These are phyloP conservation scores for Conus betulinus DNA, from an alignment of 1,140 invertebrate species.

Conservation along the genomic window DNA sequence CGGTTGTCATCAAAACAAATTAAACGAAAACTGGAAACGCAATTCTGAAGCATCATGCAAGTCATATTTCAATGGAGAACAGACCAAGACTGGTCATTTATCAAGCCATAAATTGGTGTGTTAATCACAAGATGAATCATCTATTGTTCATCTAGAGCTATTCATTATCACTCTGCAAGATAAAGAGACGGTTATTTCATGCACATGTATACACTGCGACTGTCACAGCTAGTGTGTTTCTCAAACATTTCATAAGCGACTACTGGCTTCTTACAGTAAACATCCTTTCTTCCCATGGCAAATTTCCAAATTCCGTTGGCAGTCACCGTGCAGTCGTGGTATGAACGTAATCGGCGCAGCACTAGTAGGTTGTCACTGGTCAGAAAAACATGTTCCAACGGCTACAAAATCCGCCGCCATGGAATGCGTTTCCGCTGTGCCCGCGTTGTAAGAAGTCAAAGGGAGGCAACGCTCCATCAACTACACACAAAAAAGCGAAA, in stretches of 20 bases:
- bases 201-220: no score
- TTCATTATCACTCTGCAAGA: no score
- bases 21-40: no score
- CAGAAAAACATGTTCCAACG: conserved; percentile 50
- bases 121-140: no score
- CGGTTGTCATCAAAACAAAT: no score
- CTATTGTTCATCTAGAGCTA: no score
- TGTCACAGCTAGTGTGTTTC: not conserved
- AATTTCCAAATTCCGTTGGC: conserved; percentile 17
- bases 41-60: no score
- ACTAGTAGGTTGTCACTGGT: conserved; percentile 1
- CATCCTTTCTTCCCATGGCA: conserved; percentile 9
- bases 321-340: not conserved
- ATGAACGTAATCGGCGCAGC: conserved; percentile 9
- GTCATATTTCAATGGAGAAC: no score
- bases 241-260: not conserved
- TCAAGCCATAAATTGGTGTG: no score
- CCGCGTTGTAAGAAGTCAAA: conserved; percentile 35
- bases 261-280: conserved; percentile 12
- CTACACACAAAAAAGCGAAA: not conserved
- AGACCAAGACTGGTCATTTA: no score
- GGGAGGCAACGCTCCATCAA: conserved; percentile 20
- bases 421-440: conserved; percentile 41
- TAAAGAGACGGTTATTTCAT: no score
- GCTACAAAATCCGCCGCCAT: conserved; percentile 51